Conservation (phyloP, 1,140 invertebrate species). For the Samia ricini region DNA sequence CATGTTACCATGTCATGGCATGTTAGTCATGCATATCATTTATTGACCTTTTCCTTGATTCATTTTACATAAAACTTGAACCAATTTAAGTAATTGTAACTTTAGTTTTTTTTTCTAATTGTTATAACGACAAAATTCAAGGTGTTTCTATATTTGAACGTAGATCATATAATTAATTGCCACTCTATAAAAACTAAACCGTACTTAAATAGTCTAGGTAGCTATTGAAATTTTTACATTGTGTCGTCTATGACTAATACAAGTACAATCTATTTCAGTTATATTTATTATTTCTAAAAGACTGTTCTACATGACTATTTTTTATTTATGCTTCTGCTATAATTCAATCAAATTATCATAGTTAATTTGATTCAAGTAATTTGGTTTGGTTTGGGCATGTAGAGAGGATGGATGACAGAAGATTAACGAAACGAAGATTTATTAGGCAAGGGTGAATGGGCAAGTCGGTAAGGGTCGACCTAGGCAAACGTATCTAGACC, state of each 20-base stretch:
- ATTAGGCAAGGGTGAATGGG: no score
- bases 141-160: slow-evolving; percentile 4
- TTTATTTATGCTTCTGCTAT: no score
- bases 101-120: not conserved
- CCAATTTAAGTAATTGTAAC: slow-evolving; percentile 6
- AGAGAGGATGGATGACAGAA: no score
- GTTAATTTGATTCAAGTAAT: no score
- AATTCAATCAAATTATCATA: no score
- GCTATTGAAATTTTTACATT: not conserved
- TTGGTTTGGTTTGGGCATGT: no score
- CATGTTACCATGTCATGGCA: not conserved
- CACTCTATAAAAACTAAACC: not conserved
- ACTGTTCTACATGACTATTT: no score
- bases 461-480: no score
- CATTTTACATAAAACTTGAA: not conserved
- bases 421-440: no score
- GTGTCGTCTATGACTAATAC: not conserved
- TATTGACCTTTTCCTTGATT: not conserved
- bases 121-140: slow-evolving; percentile 2
- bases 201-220: not conserved
- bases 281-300: not conserved
- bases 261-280: not conserved
- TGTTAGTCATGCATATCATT: not conserved
- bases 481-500: no score
- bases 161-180: not conserved